Percentiles rank a stretch among this genome's conserved stretches.
Conservation (phyloP, 2,113 vertebrate genomes). For the Dermatemys mawii region DNA sequence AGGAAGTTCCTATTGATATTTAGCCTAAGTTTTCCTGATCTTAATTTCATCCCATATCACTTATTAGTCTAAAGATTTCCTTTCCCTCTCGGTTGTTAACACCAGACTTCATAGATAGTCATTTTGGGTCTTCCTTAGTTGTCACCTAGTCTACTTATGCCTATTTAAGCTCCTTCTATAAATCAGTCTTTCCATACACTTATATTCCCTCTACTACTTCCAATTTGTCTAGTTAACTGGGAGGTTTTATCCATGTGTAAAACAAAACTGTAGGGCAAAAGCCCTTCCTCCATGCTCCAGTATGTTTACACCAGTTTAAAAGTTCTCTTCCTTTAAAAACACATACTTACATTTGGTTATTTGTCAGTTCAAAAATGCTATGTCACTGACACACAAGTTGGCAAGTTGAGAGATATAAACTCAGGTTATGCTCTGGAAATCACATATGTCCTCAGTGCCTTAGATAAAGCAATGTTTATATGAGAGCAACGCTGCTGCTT, state of each 20-base stretch:
- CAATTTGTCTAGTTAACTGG: not conserved
- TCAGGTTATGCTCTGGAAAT: conserved; percentile 59
- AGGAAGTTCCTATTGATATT: not conserved
- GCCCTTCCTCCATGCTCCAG: not conserved
- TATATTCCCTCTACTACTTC: not conserved
- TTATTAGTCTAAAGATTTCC: not conserved
- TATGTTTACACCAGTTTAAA: not conserved
- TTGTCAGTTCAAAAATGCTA: not conserved
- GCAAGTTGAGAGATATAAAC: not conserved
- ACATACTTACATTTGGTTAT: not conserved
- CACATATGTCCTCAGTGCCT: conserved; percentile 29
- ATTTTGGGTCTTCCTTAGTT: not conserved
- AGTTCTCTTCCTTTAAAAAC: not conserved
- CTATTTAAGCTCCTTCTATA: not conserved
- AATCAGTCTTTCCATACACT: not conserved
- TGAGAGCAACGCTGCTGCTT: conserved; percentile 12
- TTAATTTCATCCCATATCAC: not conserved
- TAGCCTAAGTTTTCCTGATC: not conserved
- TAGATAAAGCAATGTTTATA: conserved; percentile 51
- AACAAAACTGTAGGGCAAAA: not conserved
- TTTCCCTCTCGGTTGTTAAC: not conserved
- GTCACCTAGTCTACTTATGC: not conserved
- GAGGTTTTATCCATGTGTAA: not conserved
- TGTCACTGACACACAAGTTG: not conserved
- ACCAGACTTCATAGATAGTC: not conserved